Conservation (phyloP, 2,888 invertebrate species). For the Drosophila hamatofila region DNA sequence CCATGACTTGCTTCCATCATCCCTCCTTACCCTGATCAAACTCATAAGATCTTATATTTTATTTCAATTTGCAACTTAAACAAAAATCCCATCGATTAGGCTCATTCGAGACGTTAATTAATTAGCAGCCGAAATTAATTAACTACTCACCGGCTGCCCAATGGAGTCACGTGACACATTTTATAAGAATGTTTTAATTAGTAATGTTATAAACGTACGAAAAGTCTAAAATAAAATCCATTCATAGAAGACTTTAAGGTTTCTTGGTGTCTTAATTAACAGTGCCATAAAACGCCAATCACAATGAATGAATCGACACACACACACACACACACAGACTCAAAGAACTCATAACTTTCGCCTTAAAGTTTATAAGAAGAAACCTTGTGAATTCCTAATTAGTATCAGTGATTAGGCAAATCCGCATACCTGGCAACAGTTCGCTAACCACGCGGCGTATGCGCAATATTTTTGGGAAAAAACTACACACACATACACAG, state of each 20-base stretch:
- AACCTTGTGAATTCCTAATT: conserved; percentile 46
- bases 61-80: conserved; percentile 14
- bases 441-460: conserved; percentile 57
- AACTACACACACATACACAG: conserved; percentile 15
- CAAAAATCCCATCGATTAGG: conserved; percentile 3
- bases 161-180: conserved; percentile 51
- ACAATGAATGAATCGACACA: conserved; percentile 30
- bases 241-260: conserved; percentile 29
- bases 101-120: conserved; percentile 30
- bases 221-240: conserved; percentile 34
- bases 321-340: background rate
- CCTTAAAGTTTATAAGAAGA: conserved; percentile 16
- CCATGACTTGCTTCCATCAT: background rate
- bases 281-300: conserved; percentile 45
- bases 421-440: conserved; percentile 28
- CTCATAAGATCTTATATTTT: background rate
- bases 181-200: conserved; percentile 41
- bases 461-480: conserved; percentile 51
- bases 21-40: background rate
- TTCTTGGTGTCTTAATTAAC: conserved; percentile 53
- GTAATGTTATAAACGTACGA: conserved; percentile 32
- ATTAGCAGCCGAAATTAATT: conserved; percentile 17
- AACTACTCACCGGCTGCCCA: conserved; percentile 30
- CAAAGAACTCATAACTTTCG: conserved; percentile 26
- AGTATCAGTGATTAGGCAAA: conserved; percentile 42